These are phyloP conservation scores for Antechinus flavipes DNA, from an alignment of 2,113 vertebrate species.

Conservation along the genomic window DNA sequence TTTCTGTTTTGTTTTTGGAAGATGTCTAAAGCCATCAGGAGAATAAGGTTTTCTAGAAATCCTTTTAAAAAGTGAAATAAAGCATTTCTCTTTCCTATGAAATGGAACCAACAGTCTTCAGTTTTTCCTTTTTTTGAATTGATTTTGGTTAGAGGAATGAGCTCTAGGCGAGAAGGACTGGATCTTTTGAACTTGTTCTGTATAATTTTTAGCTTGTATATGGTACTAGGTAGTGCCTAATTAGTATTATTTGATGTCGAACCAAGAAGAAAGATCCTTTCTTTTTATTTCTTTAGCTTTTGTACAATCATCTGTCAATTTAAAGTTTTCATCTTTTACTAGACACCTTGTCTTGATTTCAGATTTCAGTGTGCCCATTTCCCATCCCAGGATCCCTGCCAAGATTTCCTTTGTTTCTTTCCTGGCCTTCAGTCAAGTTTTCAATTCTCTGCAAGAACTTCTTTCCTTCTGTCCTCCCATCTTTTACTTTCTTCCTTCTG, in stretches of 20 bases:
- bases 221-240: neutral
- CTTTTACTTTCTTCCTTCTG: conserved; percentile 62
- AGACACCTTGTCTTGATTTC: neutral
- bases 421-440: conserved; percentile 63
- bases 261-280: neutral
- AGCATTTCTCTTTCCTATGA: conserved; percentile 34
- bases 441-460: conserved; percentile 42
- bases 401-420: conserved; percentile 52
- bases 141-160: neutral
- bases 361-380: conserved; percentile 18
- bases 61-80: conserved; percentile 26
- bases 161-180: neutral
- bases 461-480: conserved; percentile 52
- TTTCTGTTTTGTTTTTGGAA: conserved; percentile 39
- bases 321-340: conserved; percentile 32
- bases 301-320: neutral
- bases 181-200: fast-evolving
- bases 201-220: neutral
- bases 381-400: conserved; percentile 53
- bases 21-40: conserved; percentile 35
- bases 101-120: conserved; percentile 24
- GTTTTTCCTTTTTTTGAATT: neutral
- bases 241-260: neutral
- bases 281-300: neutral
- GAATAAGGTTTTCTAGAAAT: conserved; percentile 58